These are phyloP conservation scores for Micromussa lordhowensis DNA, from an alignment of 92 coral and sea anemone genomes.

Conservation along the genomic window DNA sequence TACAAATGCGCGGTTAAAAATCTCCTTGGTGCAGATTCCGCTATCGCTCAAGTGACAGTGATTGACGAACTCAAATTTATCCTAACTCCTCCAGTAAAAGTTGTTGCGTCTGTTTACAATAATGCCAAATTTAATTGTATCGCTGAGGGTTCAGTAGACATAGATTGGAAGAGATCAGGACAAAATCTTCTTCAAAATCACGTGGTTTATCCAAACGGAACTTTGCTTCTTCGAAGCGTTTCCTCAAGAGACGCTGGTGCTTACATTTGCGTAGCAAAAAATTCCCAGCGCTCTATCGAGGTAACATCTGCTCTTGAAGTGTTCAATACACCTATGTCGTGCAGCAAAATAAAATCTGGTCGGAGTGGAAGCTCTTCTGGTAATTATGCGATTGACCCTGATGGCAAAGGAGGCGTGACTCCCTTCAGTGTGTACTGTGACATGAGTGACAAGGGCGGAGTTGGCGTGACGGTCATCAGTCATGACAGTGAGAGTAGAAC, in stretches of 20 bases:
- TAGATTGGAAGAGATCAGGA: conserved; percentile 28
- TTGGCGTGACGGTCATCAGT: conserved; percentile 62
- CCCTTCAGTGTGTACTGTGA: conserved; percentile 65
- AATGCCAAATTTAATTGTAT: conserved; percentile 13
- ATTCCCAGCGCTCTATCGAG: conserved; percentile 36
- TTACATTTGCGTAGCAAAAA: conserved; percentile 63
- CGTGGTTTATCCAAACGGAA: conserved; percentile 53
- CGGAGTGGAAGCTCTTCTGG: neutral
- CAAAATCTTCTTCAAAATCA: conserved; percentile 19
- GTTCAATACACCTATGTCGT: neutral
- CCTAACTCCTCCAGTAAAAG: conserved; percentile 23
- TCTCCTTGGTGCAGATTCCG: conserved; percentile 21
- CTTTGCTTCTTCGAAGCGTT: conserved; percentile 23
- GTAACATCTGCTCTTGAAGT: conserved; percentile 38
- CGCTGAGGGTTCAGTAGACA: conserved; percentile 39
- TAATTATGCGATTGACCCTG: conserved; percentile 48
- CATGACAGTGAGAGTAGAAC: conserved; percentile 62
- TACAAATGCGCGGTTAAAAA: conserved; percentile 43
- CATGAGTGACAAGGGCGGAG: conserved; percentile 68
- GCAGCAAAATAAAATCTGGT: conserved; percentile 42
- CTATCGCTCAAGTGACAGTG: conserved; percentile 47
- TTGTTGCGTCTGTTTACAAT: neutral
- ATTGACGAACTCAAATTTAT: conserved; percentile 28
- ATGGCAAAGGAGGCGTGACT: conserved; percentile 34
- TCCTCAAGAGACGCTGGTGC: conserved; percentile 21